phyloP scores from a whole-genome alignment of 2,888 invertebrate genomes.

The Himalopsyche kuldschensis region DNA sequence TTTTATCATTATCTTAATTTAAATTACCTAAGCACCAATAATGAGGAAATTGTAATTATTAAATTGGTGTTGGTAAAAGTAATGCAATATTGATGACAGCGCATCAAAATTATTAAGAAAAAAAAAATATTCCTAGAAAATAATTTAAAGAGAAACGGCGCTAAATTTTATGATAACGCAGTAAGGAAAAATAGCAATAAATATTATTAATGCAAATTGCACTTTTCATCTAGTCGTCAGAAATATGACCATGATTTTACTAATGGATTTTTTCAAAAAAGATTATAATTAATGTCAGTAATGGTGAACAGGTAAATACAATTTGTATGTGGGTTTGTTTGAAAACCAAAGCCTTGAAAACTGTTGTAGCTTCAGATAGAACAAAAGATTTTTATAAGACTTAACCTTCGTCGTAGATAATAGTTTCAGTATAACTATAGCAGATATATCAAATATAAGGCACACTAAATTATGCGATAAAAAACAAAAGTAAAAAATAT shows the following conservation, averaged over 20 bases:
- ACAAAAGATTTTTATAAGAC: background rate
- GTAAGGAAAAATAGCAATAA: background rate
- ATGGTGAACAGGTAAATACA: background rate
- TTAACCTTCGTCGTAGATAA: background rate
- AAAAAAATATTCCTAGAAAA: background rate
- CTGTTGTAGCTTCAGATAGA: background rate
- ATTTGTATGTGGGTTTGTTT: background rate
- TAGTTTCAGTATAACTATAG: background rate
- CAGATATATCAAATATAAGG: no score
- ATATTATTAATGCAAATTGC: background rate
- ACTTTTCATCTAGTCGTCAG: no score
- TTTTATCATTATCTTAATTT: no score
- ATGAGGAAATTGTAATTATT: no score
- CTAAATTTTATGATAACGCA: background rate
- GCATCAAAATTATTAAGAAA: background rate
- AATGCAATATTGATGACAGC: no score
- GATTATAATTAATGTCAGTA: background rate
- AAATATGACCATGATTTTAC: no score
- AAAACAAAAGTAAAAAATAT: no score
- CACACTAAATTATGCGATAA: no score
- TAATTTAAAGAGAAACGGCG: background rate
- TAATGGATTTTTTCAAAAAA: background rate
- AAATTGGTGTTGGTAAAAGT: no score
- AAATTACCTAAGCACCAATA: no score
- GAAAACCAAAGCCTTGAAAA: background rate